Percentiles rank a stretch among this genome's conserved stretches.
Conservation (phyloP, 2,888 invertebrate species). For the Margaritifera margaritifera region DNA sequence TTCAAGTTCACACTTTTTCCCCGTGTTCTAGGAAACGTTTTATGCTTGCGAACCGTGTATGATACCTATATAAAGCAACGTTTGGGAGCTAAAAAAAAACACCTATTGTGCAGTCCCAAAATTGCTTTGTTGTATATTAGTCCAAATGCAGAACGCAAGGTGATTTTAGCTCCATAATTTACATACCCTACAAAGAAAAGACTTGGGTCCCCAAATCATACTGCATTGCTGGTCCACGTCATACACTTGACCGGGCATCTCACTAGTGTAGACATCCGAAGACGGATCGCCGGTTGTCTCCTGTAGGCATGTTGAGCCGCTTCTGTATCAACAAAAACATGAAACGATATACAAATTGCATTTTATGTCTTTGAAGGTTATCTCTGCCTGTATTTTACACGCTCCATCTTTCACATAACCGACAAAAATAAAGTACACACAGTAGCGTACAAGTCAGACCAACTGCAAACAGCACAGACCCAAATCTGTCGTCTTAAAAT, state of each 20-base stretch:
- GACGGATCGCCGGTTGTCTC: constrained; percentile 7
- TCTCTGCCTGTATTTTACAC: not conserved
- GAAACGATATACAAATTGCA: not conserved
- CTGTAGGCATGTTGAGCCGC: constrained; percentile 34
- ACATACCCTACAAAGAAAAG: constrained; percentile 63
- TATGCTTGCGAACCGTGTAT: no score
- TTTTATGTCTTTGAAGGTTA: no score
- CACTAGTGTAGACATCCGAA: not conserved
- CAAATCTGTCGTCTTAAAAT: no score
- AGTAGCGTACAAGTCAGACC: no score
- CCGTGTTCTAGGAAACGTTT: no score
- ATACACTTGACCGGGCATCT: constrained; percentile 57
- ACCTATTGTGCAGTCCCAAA: no score
- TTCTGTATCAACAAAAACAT: constrained; percentile 17
- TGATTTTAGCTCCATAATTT: not conserved
- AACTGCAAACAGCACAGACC: no score
- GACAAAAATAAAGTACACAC: no score
- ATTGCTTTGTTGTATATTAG: no score
- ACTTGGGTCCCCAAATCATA: constrained; percentile 53
- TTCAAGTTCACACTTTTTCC: no score
- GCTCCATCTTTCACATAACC: not conserved
- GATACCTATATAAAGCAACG: no score
- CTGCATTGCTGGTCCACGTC: constrained; percentile 60
- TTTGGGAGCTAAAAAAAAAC: no score
- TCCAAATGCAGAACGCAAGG: not conserved